Base-by-base conservation (phyloP, 2,797 vertebrate species). In the Lepus townsendii region DNA sequence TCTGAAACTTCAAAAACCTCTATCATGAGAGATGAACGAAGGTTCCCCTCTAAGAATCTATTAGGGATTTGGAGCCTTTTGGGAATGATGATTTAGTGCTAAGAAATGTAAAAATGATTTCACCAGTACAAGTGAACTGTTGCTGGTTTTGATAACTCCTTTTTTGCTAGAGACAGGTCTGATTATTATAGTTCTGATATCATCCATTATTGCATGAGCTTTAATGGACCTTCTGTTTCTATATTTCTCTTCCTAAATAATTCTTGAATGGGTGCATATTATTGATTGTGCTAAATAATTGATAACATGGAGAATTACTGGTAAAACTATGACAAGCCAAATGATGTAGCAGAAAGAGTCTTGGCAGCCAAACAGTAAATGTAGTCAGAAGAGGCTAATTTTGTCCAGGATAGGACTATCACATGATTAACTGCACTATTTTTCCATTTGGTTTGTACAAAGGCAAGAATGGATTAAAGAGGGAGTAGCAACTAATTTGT, bases 211-310 rank as follows among this genome's bases (percentile, higher is more conserved):
- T 97, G 96, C 69, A 14, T 77, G 2, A 68, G 12, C 95, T 98
- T 98, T 97, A 98, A 97, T 96, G 97, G 89, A 95, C n/a, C 35
- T 96, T 96, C 76, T 83, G 63, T 93, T 96, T 97, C 97, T 94
- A 98, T 96, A 98, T 98, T 97, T 98, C 52, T 95, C 54, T 60
- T 66, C 68, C 86, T 92, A 97, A 87, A 95, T 91, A 97, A 97
- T 97, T 97, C 95, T 91, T 93, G 76, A 98, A 85, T 83, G 88
- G 52, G 93, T 95, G 32, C 63, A 93, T 91, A 97, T 95, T 92
- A 79, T 20, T 95, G 52, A 76, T 90, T 97, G 76, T 95, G 26
- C 35, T 97, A 83, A 97, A 97, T 93, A 95, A 96, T 77, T 93
- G 75, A 96, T 93, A 38, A 54, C 27, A 77, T 4, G n/a, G 83